phyloP scores from a whole-genome alignment of 1,140 invertebrate species.

The Neodiprion pinetum region DNA sequence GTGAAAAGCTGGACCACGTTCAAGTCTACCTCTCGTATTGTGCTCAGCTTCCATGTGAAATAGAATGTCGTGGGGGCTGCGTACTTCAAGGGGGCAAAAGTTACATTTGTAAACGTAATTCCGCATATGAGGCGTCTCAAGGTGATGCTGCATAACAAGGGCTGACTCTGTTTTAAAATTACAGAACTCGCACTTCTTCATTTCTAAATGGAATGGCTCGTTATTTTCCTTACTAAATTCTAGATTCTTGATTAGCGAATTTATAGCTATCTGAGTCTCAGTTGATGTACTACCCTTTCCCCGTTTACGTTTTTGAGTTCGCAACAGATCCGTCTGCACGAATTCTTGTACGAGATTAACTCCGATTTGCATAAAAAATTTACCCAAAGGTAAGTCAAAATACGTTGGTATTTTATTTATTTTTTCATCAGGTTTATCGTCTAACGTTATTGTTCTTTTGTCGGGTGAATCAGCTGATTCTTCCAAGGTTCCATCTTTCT shows the following conservation, averaged over 20 bases:
- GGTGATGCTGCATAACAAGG: slow-evolving; percentile 86
- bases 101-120: slow-evolving; percentile 87
- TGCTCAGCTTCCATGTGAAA: slow-evolving; percentile 93
- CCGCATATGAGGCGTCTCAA: slow-evolving; percentile 91
- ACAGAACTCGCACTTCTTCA: slow-evolving; percentile 90
- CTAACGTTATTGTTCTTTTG: slow-evolving; percentile 34
- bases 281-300: slow-evolving; percentile 69
- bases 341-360: slow-evolving; percentile 90
- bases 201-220: slow-evolving; percentile 78
- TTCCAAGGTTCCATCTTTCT: slow-evolving; percentile 39
- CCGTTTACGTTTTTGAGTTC: slow-evolving; percentile 84
- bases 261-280: slow-evolving; percentile 78
- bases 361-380: slow-evolving; percentile 93
- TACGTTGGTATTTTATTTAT: slow-evolving; percentile 63
- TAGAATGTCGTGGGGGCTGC: slow-evolving; percentile 85
- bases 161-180: slow-evolving; percentile 91
- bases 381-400: slow-evolving; percentile 86
- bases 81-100: slow-evolving; percentile 84
- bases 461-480: slow-evolving; percentile 26
- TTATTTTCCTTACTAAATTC: slow-evolving; percentile 90
- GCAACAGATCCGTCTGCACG: slow-evolving; percentile 89
- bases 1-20: slow-evolving; percentile 85
- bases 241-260: slow-evolving; percentile 81
- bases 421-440: slow-evolving; percentile 57
- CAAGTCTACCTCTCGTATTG: slow-evolving; percentile 80